Conservation (phyloP, 64 coral and sea anemone species). For the Dendronephthya gigantea region DNA sequence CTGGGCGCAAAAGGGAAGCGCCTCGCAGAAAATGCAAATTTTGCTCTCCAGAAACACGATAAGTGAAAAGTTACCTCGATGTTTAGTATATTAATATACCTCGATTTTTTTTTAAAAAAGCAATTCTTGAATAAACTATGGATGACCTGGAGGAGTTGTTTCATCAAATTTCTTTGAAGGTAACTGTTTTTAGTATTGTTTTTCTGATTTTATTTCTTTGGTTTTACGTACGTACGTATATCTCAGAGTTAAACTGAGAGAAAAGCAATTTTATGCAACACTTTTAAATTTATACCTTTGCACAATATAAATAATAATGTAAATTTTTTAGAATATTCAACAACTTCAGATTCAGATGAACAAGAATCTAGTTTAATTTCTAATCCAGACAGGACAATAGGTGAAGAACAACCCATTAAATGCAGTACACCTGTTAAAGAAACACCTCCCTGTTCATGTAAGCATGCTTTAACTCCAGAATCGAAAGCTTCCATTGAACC, state of each 20-base stretch:
- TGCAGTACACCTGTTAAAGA: conserved; percentile 7
- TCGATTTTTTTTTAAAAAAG: too few species aligned
- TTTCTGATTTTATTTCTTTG: too few species aligned
- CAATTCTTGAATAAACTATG: neutral
- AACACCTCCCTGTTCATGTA: neutral
- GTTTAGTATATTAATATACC: neutral
- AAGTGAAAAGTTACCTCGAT: neutral
- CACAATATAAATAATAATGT: neutral
- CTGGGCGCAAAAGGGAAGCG: neutral
- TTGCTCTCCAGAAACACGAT: neutral
- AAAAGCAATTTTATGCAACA: too few species aligned
- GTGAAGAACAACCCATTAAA: neutral
- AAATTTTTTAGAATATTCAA: neutral
- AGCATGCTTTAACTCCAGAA: neutral
- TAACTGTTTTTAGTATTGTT: neutral
- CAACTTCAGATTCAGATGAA: neutral
- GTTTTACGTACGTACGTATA: too few species aligned
- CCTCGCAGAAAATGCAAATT: conserved; percentile 5
- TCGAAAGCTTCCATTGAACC: neutral
- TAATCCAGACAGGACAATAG: neutral
- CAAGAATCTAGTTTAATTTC: neutral
- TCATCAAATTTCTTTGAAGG: neutral
- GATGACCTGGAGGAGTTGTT: neutral
- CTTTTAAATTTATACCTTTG: neutral
- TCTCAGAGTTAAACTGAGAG: too few species aligned